A percentile compares a stretch with the other conserved stretches of the same genome.
These are phyloP conservation scores for Hydrochoerus hydrochaeris DNA, from an alignment of 2,113 vertebrate genomes.

Conservation along the genomic window DNA sequence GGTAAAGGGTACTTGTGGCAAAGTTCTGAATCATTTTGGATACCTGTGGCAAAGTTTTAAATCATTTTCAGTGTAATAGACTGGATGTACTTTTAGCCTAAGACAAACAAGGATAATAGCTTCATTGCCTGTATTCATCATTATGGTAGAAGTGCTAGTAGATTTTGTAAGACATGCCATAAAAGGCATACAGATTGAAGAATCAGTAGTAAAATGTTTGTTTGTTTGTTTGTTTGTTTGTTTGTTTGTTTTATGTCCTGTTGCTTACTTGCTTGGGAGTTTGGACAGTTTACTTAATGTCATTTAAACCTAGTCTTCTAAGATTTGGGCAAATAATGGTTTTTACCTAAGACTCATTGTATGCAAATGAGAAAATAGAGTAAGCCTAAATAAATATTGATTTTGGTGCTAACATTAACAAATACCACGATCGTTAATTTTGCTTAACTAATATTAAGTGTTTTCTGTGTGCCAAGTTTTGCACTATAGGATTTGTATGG, in stretches of 20 bases:
- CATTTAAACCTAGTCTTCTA: background rate
- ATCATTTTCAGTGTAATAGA: background rate
- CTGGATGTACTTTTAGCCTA: background rate
- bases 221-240: too few relatives aligned
- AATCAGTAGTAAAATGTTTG: conserved; percentile 4
- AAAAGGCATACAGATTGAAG: background rate
- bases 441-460: background rate
- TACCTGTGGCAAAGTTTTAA: background rate
- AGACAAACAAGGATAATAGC: background rate
- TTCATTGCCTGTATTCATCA: background rate
- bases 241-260: background rate
- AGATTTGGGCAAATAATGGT: background rate
- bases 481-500: background rate
- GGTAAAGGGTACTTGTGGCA: background rate
- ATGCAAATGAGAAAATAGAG: background rate
- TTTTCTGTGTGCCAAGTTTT: background rate
- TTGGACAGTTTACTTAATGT: background rate
- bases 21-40: background rate
- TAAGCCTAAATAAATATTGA: background rate
- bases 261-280: background rate
- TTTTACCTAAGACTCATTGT: background rate
- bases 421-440: background rate
- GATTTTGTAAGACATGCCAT: background rate
- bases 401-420: background rate
- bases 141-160: background rate